Evolutionary conservation across 2,797 vertebrate genomes (phyloP), one percentile per base, ranked within the genome.

Genomic region (Chelmon rostratus): DNA sequence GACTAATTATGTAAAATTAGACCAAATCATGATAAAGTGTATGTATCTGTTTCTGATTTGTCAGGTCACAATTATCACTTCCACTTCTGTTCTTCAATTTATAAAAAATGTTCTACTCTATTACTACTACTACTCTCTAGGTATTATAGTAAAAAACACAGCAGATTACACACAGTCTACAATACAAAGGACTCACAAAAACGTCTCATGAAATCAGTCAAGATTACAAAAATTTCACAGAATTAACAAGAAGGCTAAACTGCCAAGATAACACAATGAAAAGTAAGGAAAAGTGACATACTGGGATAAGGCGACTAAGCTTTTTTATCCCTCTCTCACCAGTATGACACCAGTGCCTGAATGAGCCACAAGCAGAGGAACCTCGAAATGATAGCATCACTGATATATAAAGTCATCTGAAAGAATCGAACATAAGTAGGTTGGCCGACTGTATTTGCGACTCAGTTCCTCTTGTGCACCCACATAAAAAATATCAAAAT

Each of bases 381-480:
- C 61, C 37, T 68, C 1, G 8, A 68, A 53, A 61, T 21, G 37
- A 52, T 9, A 0, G 4, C 25, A 25, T 46, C n/a, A 70, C 2
- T 31, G 18, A 31, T 16, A 42, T 28, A 18, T 65, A 21, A 58
- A 40, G 19, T 56, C 50, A 56, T 53, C 16, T 42, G 33, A 50
- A 25, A 64, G 21, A 74, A 62, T 12, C 68, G 50, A 10, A 31
- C 19, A 47, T 3, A 46, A 44, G 38, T 23, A 52, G 18, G 5
- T 58, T 46, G 52, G 18, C 18, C 38, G 33, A 63, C 31, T 73
- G 69, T n/a, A 4, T 38, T 53, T 68, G 63, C 18, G 47, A 35
- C 57, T 40, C 11, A 49, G n/a, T n/a, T n/a, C n/a, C n/a, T n/a
- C n/a, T n/a, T n/a, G n/a, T n/a, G n/a, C n/a, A n/a, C n/a, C n/a